phyloP scores from a whole-genome alignment of 2,797 vertebrate species.

The Eidolon dupreanum region DNA sequence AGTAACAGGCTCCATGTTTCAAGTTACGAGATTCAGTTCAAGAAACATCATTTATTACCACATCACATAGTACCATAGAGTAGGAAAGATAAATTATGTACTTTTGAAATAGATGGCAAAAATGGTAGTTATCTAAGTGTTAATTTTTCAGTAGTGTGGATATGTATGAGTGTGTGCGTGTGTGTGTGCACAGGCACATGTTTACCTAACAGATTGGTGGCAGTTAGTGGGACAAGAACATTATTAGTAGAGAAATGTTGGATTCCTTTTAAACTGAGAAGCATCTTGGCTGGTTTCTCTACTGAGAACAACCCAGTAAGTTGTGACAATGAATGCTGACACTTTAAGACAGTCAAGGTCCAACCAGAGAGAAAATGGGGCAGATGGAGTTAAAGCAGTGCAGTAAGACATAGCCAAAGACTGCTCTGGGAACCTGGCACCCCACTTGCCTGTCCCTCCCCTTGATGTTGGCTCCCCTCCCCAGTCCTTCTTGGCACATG shows the following conservation, averaged over 20 bases:
- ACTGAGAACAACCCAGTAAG: not conserved
- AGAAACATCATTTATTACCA: not conserved
- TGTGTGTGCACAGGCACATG: not conserved
- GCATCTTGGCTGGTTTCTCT: not conserved
- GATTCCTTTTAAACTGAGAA: slow-evolving; percentile 16
- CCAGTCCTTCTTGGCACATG: not conserved
- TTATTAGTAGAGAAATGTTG: not conserved
- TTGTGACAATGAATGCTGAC: not conserved
- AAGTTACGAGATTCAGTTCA: not conserved
- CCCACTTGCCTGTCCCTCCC: not conserved
- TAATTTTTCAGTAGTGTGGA: not conserved
- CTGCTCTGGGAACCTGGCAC: not conserved
- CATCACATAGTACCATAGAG: not conserved
- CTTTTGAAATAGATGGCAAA: not conserved
- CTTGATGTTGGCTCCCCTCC: not conserved
- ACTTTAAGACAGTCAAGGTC: not conserved
- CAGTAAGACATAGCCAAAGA: not conserved
- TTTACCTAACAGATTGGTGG: not conserved
- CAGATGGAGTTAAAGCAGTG: not conserved
- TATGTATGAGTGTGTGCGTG: too few relatives aligned
- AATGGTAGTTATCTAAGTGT: not conserved
- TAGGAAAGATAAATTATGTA: not conserved
- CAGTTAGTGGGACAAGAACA: not conserved
- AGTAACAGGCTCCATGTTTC: not conserved
- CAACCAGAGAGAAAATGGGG: not conserved